phyloP scores from a whole-genome alignment of 1,140 invertebrate species.

The Mylabris phalerata region DNA sequence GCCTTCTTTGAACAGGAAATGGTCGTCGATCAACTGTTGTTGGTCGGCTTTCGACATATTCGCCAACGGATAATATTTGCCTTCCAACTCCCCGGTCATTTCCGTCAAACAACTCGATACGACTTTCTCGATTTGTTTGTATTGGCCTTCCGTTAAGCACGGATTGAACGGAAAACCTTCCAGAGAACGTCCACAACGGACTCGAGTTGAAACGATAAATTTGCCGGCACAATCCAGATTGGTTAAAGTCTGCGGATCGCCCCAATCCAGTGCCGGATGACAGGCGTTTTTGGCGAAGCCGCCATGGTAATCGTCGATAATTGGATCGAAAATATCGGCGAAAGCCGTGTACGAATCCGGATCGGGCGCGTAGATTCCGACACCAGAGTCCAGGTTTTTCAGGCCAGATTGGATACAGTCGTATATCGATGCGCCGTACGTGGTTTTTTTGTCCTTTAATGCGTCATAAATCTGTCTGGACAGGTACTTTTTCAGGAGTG shows the following conservation, averaged over 20 bases:
- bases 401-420: slow-evolving; percentile 58
- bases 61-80: slow-evolving; percentile 61
- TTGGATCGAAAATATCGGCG: slow-evolving; percentile 62
- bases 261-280: slow-evolving; percentile 63
- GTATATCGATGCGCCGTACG: slow-evolving; percentile 51
- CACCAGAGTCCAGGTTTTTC: slow-evolving; percentile 50
- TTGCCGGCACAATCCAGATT: slow-evolving; percentile 64
- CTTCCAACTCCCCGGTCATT: slow-evolving; percentile 12
- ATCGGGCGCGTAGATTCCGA: slow-evolving; percentile 70
- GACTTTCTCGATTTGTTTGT: slow-evolving; percentile 52
- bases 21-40: slow-evolving; percentile 66
- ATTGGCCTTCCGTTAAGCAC: slow-evolving; percentile 60
- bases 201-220: slow-evolving; percentile 67
- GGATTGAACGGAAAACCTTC: slow-evolving; percentile 72
- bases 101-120: slow-evolving; percentile 18
- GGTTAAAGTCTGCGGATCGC: slow-evolving; percentile 56
- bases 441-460: slow-evolving; percentile 55
- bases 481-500: slow-evolving; percentile 67
- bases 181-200: slow-evolving; percentile 63
- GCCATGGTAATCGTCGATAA: slow-evolving; percentile 70
- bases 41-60: slow-evolving; percentile 62
- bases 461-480: slow-evolving; percentile 57
- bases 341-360: slow-evolving; percentile 64
- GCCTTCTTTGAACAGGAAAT: slow-evolving; percentile 74
- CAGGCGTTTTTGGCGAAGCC: slow-evolving; percentile 54